Percentiles rank a stretch among this genome's conserved stretches.
Evolutionary conservation across 2,888 invertebrate genomes (phyloP).

Genomic region (Apoderus coryli): DNA sequence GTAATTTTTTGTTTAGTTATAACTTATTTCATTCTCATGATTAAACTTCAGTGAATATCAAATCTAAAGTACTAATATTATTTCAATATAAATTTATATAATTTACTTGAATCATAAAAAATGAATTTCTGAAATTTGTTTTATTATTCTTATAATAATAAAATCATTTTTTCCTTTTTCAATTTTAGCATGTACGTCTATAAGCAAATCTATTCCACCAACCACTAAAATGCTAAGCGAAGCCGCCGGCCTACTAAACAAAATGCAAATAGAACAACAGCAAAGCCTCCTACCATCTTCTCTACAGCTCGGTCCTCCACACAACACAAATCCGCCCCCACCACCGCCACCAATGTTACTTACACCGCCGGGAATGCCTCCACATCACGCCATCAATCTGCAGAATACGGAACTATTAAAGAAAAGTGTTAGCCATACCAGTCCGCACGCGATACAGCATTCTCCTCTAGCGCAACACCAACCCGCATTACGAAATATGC

Average conservation of each 20-base stretch:
- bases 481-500: conserved; percentile 51
- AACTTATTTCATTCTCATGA: too few species aligned
- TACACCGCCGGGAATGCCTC: conserved; percentile 63
- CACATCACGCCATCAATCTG: conserved; percentile 55
- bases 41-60: too few species aligned
- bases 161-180: conserved; percentile 6
- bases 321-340: conserved; percentile 31
- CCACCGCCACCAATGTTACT: conserved; percentile 46
- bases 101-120: too few species aligned
- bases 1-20: too few species aligned
- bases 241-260: conserved; percentile 46
- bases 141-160: too few species aligned
- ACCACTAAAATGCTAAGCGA: conserved; percentile 66
- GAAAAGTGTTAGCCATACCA: conserved; percentile 40
- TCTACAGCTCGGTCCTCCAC: conserved; percentile 34
- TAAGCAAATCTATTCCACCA: conserved; percentile 62
- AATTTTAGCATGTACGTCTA: conserved; percentile 30
- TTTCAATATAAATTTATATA: too few species aligned
- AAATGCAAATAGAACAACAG: conserved; percentile 57
- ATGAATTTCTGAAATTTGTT: too few species aligned
- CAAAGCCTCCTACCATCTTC: conserved; percentile 42
- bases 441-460: conserved; percentile 37
- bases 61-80: too few species aligned
- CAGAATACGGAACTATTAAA: conserved; percentile 44
- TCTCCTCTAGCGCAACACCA: conserved; percentile 47